Evolutionary conservation across 2,113 vertebrate genomes (phyloP).

Genomic region (Callipepla squamata): DNA sequence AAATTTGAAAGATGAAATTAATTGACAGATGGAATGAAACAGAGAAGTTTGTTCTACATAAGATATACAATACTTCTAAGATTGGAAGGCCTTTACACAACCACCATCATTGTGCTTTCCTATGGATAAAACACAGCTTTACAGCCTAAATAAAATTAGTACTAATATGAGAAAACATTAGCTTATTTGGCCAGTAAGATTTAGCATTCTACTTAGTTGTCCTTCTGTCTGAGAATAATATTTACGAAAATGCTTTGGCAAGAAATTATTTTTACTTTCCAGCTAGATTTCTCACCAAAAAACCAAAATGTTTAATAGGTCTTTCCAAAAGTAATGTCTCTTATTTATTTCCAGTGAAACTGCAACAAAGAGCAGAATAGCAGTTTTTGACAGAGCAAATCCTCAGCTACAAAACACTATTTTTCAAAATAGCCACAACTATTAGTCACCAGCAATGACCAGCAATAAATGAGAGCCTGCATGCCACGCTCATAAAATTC

Average conservation of each 20-base stretch:
- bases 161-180: background rate
- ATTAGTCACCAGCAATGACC: too few species aligned
- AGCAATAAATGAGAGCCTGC: too few species aligned
- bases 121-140: background rate
- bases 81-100: background rate
- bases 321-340: too few species aligned
- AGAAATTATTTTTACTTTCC: background rate
- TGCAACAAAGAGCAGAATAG: too few species aligned
- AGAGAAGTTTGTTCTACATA: background rate
- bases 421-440: too few species aligned
- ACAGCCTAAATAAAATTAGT: fast-evolving
- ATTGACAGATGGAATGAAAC: background rate
- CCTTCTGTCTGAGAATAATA: background rate
- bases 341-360: too few species aligned
- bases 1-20: background rate
- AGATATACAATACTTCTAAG: background rate
- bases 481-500: too few species aligned
- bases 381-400: too few species aligned
- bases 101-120: background rate
- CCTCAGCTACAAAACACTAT: too few species aligned
- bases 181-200: background rate
- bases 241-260: background rate
- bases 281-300: background rate
- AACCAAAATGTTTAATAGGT: background rate
- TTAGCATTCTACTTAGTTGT: background rate